Conservation (phyloP, 2,888 invertebrate genomes). For the Creontiades dilutus region DNA sequence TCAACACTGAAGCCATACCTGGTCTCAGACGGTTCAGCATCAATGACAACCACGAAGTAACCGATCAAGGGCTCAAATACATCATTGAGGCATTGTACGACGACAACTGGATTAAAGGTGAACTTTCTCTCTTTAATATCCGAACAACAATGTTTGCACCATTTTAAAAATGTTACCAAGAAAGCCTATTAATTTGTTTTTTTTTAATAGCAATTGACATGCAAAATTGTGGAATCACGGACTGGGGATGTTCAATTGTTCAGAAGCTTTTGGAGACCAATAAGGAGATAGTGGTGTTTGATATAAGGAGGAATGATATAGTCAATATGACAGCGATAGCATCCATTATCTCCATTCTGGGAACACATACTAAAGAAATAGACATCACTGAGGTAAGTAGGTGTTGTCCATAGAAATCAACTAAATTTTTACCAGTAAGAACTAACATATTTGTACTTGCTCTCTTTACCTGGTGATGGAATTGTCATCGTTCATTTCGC, state of each 20-base stretch:
- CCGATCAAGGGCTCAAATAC: constrained; percentile 83
- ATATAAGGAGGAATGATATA: constrained; percentile 82
- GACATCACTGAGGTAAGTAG: constrained; percentile 40
- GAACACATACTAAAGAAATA: constrained; percentile 34
- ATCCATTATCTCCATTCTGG: constrained; percentile 63
- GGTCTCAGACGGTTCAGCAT: constrained; percentile 86
- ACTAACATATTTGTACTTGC: too few species aligned
- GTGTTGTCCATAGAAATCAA: too few species aligned
- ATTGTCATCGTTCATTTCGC: too few species aligned
- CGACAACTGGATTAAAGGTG: constrained; percentile 89
- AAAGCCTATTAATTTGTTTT: background rate
- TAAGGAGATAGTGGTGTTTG: constrained; percentile 77
- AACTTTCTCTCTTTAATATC: background rate
- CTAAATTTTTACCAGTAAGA: too few species aligned
- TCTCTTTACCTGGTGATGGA: too few species aligned
- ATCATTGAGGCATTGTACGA: constrained; percentile 86
- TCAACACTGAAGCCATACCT: constrained; percentile 86
- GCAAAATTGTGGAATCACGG: constrained; percentile 87
- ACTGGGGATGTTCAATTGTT: constrained; percentile 81
- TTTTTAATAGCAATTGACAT: constrained; percentile 83
- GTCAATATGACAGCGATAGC: constrained; percentile 61
- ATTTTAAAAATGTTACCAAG: background rate
- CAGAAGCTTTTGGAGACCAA: constrained; percentile 81
- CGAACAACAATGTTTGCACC: background rate
- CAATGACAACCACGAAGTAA: constrained; percentile 85